phyloP scores from a whole-genome alignment of 2,113 vertebrate species.

The Dasyurus viverrinus region DNA sequence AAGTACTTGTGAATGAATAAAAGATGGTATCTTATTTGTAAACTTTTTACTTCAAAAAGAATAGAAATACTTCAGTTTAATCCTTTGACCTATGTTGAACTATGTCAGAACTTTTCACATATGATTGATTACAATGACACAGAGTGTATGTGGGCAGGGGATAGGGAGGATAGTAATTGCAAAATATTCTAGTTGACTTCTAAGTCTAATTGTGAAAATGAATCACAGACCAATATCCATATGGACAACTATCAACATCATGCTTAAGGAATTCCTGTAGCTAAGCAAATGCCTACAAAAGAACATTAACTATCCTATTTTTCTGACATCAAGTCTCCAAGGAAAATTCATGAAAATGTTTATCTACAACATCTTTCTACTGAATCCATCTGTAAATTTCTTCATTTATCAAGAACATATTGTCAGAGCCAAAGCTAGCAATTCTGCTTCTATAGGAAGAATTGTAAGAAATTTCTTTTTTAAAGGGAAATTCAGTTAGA shows the following conservation, averaged over 20 bases:
- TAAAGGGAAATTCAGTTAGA: not conserved
- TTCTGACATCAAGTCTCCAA: conserved; percentile 8
- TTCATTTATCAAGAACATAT: conserved; percentile 7
- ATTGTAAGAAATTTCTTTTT: not conserved
- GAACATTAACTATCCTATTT: conserved; percentile 27
- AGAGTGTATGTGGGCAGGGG: not conserved
- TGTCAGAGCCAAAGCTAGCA: not conserved
- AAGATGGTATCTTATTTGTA: not conserved
- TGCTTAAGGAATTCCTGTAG: conserved; percentile 68
- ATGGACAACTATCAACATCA: conserved; percentile 55
- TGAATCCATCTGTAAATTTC: conserved; percentile 2
- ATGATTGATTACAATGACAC: conserved; percentile 61
- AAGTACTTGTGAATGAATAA: not conserved
- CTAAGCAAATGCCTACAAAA: conserved; percentile 59
- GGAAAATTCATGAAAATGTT: conserved; percentile 18
- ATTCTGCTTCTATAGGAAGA: not conserved
- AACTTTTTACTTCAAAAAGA: conserved; percentile 44
- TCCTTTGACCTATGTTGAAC: conserved; percentile 24
- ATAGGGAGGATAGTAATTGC: conserved; percentile 16
- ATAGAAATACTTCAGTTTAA: conserved; percentile 43
- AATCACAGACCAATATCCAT: conserved; percentile 65
- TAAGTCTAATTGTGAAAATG: conserved; percentile 57
- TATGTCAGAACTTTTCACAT: conserved; percentile 37
- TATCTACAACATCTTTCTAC: not conserved
- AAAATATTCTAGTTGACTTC: conserved; percentile 60